These are phyloP conservation scores for Leucoraja erinaceus DNA, from an alignment of 2,113 vertebrate species.

Conservation along the genomic window DNA sequence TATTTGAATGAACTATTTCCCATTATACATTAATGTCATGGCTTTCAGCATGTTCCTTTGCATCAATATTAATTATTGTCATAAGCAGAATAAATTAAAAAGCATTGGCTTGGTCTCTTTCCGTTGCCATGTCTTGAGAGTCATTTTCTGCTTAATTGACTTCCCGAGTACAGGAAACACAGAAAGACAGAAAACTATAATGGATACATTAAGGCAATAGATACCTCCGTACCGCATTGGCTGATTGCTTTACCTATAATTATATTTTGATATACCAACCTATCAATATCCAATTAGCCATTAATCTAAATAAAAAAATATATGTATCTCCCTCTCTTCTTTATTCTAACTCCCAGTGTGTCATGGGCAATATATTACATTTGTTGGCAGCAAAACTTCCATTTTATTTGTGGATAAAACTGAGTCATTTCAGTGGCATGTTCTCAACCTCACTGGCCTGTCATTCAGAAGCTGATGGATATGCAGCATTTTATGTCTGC, in stretches of 20 bases:
- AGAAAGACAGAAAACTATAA: background rate
- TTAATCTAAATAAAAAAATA: background rate
- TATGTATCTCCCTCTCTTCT: background rate
- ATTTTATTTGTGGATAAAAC: background rate
- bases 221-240: background rate
- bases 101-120: background rate
- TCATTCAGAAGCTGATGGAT: background rate
- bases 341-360: background rate
- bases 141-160: slow-evolving; percentile 25
- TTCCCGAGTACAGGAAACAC: background rate
- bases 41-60: background rate
- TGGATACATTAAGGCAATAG: background rate
- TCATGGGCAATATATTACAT: background rate
- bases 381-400: background rate
- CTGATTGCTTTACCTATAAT: background rate
- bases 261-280: background rate
- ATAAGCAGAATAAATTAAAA: slow-evolving; percentile 19
- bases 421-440: background rate
- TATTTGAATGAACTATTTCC: background rate
- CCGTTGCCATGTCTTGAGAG: background rate
- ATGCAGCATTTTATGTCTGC: background rate
- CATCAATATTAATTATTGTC: slow-evolving; percentile 27
- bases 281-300: background rate
- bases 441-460: background rate
- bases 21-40: slow-evolving; percentile 13